These are phyloP conservation scores for Trichomalopsis sarcophagae DNA, from an alignment of 1,140 invertebrate species.

Conservation along the genomic window DNA sequence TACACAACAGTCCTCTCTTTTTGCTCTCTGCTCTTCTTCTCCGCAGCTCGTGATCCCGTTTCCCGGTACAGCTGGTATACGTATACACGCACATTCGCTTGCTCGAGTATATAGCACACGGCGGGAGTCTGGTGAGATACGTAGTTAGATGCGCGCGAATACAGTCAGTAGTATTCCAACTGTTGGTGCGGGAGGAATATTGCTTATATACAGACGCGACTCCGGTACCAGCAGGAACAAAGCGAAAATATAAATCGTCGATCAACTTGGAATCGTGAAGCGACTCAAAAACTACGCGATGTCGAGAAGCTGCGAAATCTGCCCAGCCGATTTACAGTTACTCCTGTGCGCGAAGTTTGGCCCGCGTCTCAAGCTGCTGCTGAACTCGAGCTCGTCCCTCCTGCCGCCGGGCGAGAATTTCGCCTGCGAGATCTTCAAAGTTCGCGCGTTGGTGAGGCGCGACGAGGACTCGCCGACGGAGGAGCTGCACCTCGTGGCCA, in stretches of 20 bases:
- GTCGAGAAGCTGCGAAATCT: slow-evolving; percentile 39
- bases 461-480: slow-evolving; percentile 52
- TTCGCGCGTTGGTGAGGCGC: slow-evolving; percentile 63
- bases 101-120: not conserved
- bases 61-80: not conserved
- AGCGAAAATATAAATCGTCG: too few relatives aligned
- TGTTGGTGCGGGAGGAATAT: too few relatives aligned
- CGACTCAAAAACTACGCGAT: not conserved
- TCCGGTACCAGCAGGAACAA: too few relatives aligned
- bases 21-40: not conserved
- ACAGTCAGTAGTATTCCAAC: not conserved
- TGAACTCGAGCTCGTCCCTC: slow-evolving; percentile 55
- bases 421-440: slow-evolving; percentile 75
- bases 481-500: slow-evolving; percentile 69
- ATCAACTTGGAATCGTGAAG: too few relatives aligned
- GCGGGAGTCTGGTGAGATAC: not conserved
- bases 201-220: too few relatives aligned
- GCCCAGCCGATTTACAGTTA: slow-evolving; percentile 60
- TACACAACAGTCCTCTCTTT: not conserved
- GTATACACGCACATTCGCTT: not conserved
- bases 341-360: slow-evolving; percentile 60
- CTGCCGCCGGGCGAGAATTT: slow-evolving; percentile 78
- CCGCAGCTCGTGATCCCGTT: not conserved
- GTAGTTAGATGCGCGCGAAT: not conserved
- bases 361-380: slow-evolving; percentile 55